Base-by-base conservation (phyloP, 1,140 invertebrate genomes). In the Phymastichus coffea region DNA sequence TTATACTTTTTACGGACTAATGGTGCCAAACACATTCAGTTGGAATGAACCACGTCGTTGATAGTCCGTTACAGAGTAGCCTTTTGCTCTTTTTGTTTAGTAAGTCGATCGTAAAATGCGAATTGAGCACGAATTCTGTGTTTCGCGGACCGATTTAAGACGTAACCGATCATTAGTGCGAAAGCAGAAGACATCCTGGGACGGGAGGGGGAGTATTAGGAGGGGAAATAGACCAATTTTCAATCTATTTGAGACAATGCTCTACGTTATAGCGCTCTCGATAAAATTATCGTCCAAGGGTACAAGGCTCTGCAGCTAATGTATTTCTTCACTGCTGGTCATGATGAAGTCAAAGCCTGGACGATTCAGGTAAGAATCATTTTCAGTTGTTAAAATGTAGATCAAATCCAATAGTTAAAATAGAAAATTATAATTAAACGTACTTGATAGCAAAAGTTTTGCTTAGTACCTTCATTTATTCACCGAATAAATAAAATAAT, bases 261-360 rank as follows among this genome's bases (percentile, higher is more conserved):
- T 35, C 19, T 28, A 12, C 10, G 4, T 81, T 76, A 57, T 69
- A 95, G 93, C 78, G 87, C 91, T 30, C 80, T 99, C 67, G 95
- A 98, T 65, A 99, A 99, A 81, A 99, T 99, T 61, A 97, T 99
- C 64, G 83, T 96, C 0, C 94, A 92, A 72, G 98, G 98, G 43
- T 99, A 99, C 82, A 98, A 97, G 75, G 89, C 95, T 4, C 81
- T 99, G 20, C 92, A 96, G 67, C 79, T 98, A 44, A 90, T 93
- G 70, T 99, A 99, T 76, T 99, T 99, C 85, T 99, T 99, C 80
- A 99, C 98, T 6, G 83, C 88, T 22, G 98, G 97, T 10, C 85
- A 89, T 48, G 97, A 99, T 80, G 98, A 99, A 86, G 97, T 99
- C 1, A 99, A 98, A 80, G 96, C 96, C 8, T 99, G 98, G 98